These are phyloP conservation scores for chimpanzee (Pan troglodytes) DNA, from an alignment of 2,113 vertebrate species.

Conservation along the genomic window NHGRI_mPanTro3-v2.1_pri NC_072415.2:78759501-78760000, in stretches of 20 bases:
- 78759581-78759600: neutral
- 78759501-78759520: too few relatives aligned
- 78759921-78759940: neutral
- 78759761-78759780: neutral
- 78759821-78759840: neutral
- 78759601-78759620: neutral
- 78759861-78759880: neutral
- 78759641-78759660: neutral
- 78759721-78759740: neutral
- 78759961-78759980: neutral
- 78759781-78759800: neutral
- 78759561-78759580: neutral
- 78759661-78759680: neutral
- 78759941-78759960: neutral
- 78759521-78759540: too few relatives aligned
- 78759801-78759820: neutral
- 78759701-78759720: neutral
- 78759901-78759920: neutral
- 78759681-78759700: neutral
- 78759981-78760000: neutral
- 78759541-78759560: too few relatives aligned
- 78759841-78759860: neutral
- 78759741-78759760: neutral
- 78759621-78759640: neutral
- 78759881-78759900: neutral